phyloP scores from a whole-genome alignment of 2,113 vertebrate genomes.

The Trochalopteron elliotii region DNA sequence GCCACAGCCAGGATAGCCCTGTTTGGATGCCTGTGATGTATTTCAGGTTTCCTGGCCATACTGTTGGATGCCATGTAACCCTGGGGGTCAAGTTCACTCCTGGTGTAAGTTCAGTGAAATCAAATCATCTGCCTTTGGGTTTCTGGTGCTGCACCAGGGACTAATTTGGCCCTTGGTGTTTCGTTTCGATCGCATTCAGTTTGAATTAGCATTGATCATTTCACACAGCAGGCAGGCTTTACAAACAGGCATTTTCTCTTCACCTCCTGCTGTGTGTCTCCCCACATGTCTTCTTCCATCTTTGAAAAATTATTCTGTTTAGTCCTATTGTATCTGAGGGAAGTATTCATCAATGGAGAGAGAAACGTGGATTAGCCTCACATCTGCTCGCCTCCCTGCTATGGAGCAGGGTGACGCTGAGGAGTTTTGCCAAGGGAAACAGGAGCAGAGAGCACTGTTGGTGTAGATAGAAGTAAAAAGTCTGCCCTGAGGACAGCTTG shows the following conservation, averaged over 20 bases:
- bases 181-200: background rate
- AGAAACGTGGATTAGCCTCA: background rate
- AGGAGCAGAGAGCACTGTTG: background rate
- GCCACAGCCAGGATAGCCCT: background rate
- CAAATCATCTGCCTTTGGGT: background rate
- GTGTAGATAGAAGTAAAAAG: slow-evolving; percentile 50
- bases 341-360: background rate
- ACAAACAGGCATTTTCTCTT: background rate
- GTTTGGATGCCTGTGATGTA: background rate
- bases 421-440: slow-evolving; percentile 6
- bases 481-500: slow-evolving; percentile 10
- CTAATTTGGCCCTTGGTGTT: background rate
- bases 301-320: slow-evolving; percentile 22
- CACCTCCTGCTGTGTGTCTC: background rate
- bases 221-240: slow-evolving; percentile 22
- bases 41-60: background rate
- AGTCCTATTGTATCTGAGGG: background rate
- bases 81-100: background rate
- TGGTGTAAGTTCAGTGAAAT: background rate
- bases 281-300: background rate
- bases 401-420: background rate
- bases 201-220: slow-evolving; percentile 30
- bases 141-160: background rate
- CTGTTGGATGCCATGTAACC: rapidly evolving
- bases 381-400: background rate